A percentile compares a stretch with the other conserved stretches of the same genome.
phyloP scores from a whole-genome alignment of 2,113 vertebrate genomes.

The Cardinalis cardinalis region DNA sequence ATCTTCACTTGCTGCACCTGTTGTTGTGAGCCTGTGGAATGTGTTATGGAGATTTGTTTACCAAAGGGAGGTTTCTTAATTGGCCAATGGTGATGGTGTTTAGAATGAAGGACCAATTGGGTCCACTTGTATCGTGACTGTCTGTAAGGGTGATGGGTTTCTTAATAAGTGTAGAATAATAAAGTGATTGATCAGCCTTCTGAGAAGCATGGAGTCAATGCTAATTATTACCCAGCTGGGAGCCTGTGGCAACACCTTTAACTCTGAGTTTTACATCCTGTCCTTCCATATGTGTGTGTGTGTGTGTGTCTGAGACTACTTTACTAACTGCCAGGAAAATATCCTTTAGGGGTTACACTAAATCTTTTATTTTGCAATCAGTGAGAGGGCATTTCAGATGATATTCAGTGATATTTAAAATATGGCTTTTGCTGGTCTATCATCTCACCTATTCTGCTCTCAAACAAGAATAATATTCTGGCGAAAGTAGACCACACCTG shows the following conservation, averaged over 20 bases:
- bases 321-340: not conserved
- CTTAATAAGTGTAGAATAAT: no score
- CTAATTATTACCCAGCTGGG: no score
- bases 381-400: not conserved
- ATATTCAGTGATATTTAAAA: not conserved
- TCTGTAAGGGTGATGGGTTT: no score
- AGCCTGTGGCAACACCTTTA: not conserved
- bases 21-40: no score
- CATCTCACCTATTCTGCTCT: not conserved
- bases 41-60: no score
- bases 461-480: not conserved
- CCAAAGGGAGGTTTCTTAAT: no score
- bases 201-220: no score
- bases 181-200: no score
- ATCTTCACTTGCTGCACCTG: no score
- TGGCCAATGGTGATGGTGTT: no score
- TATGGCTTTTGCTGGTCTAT: not conserved
- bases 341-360: not conserved
- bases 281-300: not conserved
- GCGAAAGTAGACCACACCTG: not conserved
- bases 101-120: no score
- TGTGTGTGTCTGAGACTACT: not conserved
- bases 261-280: not conserved
- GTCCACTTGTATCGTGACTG: no score
- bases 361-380: not conserved